Conservation (phyloP, 2,888 invertebrate species). For the Acronicta alni region DNA sequence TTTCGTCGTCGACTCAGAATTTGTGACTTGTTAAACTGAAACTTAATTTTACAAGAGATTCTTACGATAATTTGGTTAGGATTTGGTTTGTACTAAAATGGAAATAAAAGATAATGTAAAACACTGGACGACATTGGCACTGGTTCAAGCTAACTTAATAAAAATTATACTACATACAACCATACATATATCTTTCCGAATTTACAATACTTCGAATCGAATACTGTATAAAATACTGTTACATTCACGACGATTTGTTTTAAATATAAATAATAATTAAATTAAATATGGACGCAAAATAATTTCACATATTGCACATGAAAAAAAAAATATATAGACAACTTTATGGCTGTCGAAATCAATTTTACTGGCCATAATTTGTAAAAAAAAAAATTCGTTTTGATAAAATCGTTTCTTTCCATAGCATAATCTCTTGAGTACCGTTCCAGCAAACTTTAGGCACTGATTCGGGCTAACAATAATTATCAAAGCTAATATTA, state of each 20-base stretch:
- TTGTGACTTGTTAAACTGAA: slow-evolving; percentile 74
- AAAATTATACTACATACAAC: slow-evolving; percentile 66
- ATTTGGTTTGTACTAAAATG: slow-evolving; percentile 76
- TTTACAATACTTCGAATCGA: slow-evolving; percentile 74
- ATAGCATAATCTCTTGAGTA: slow-evolving; percentile 74
- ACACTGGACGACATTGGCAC: slow-evolving; percentile 77
- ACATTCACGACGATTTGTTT: slow-evolving; percentile 75
- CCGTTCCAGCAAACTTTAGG: slow-evolving; percentile 78
- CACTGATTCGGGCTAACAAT: slow-evolving; percentile 85
- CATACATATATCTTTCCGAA: slow-evolving; percentile 58
- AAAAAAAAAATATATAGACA: slow-evolving; percentile 56
- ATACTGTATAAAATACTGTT: slow-evolving; percentile 86
- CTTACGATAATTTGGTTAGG: slow-evolving; percentile 77
- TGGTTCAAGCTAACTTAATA: slow-evolving; percentile 70
- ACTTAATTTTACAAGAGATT: slow-evolving; percentile 68
- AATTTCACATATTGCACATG: slow-evolving; percentile 87
- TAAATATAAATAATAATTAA: slow-evolving; percentile 65
- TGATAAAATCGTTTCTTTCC: slow-evolving; percentile 57
- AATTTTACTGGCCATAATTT: slow-evolving; percentile 57
- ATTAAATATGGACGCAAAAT: slow-evolving; percentile 86
- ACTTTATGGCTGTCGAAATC: slow-evolving; percentile 21
- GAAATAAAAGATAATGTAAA: slow-evolving; percentile 62
- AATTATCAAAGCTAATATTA: slow-evolving; percentile 84
- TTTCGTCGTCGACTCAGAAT: slow-evolving; percentile 70
- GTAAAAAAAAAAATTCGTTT: slow-evolving; percentile 39